Conservation (phyloP, 2,113 vertebrate species). For the Pluvialis apricaria region DNA sequence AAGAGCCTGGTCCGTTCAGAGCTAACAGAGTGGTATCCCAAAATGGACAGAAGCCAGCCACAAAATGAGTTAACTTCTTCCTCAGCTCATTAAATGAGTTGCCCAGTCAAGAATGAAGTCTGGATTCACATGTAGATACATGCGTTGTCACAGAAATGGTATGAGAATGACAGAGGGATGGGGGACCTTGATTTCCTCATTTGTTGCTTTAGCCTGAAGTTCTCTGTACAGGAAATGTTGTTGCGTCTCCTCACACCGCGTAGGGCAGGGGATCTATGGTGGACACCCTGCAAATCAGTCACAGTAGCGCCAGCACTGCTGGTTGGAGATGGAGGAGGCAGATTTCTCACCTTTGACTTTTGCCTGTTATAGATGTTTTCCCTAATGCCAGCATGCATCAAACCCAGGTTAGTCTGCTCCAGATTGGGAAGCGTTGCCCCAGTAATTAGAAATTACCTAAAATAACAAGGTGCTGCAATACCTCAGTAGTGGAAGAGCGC, state of each 20-base stretch:
- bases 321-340: not conserved
- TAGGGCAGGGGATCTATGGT: not conserved
- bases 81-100: not conserved
- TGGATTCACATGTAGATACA: rapidly evolving
- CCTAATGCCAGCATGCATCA: not conserved
- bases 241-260: not conserved
- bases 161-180: not conserved
- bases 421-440: not conserved
- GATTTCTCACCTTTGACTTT: not conserved
- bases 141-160: not conserved
- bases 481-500: not conserved
- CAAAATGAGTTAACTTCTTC: not conserved
- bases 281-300: not conserved
- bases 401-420: not conserved
- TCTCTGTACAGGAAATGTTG: not conserved
- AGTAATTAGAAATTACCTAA: not conserved
- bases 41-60: not conserved
- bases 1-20: not conserved
- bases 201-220: not conserved
- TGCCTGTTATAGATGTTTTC: not conserved
- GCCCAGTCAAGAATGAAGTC: not conserved
- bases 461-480: not conserved
- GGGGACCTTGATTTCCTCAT: not conserved
- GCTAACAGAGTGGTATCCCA: not conserved
- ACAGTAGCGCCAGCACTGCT: not conserved